Percentiles rank a stretch among this genome's conserved stretches.
These are phyloP conservation scores for Cryptus viduatorius DNA, from an alignment of 2,888 invertebrate species.

Conservation along the genomic window DNA sequence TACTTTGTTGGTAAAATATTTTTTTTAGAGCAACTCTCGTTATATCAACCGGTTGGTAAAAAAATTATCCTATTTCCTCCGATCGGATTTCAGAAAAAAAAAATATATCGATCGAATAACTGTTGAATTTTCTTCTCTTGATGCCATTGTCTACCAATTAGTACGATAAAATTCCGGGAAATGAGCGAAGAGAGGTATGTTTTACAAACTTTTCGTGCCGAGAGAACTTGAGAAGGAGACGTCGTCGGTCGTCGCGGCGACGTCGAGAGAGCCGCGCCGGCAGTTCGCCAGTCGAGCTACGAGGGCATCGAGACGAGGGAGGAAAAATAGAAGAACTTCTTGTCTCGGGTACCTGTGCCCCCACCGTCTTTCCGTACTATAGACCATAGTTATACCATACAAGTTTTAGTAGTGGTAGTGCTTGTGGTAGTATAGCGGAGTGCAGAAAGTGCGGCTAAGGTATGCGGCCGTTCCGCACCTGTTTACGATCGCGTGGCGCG, in stretches of 20 bases:
- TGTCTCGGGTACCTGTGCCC: constrained; percentile 44
- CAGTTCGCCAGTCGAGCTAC: neutral
- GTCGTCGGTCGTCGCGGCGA: neutral
- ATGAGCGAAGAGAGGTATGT: neutral
- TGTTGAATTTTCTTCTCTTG: neutral
- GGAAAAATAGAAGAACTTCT: constrained; percentile 47
- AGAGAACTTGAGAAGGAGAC: constrained; percentile 20
- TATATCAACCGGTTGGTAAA: too few species aligned
- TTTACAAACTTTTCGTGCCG: neutral
- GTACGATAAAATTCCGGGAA: neutral
- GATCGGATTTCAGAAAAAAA: neutral
- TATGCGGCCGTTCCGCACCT: constrained; percentile 63
- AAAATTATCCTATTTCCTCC: too few species aligned
- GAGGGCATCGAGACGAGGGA: constrained; percentile 40
- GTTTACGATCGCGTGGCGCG: constrained; percentile 59
- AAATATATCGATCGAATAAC: neutral
- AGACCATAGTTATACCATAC: neutral
- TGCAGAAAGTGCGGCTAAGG: constrained; percentile 59
- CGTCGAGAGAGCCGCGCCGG: constrained; percentile 17
- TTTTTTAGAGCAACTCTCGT: too few species aligned
- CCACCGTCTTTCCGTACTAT: neutral
- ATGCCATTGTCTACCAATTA: neutral
- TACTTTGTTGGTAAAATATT: too few species aligned
- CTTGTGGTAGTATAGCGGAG: constrained; percentile 7
- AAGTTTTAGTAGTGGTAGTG: constrained; percentile 2